Evolutionary conservation across 1,140 invertebrate species (phyloP).

Genomic region (Drosophila repleta): DNA sequence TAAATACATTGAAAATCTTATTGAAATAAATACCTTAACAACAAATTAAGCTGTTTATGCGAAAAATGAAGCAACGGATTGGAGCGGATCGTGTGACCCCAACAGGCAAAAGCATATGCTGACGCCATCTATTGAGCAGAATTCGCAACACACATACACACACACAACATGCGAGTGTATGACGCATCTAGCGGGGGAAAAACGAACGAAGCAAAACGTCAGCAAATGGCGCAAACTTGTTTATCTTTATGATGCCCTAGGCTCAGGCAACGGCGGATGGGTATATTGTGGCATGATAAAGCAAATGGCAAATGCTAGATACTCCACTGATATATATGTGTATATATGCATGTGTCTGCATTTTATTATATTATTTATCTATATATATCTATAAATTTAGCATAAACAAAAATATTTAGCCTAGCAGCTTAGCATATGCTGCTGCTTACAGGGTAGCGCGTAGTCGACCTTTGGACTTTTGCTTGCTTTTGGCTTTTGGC

Average conservation of each 20-base stretch:
- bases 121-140: conserved; percentile 37
- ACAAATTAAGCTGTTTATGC: conserved; percentile 65
- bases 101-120: conserved; percentile 15
- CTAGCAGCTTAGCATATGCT: background rate
- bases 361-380: too few relatives aligned
- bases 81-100: background rate
- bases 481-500: background rate
- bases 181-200: conserved; percentile 30
- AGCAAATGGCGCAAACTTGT: conserved; percentile 35
- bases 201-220: conserved; percentile 31
- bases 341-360: too few relatives aligned
- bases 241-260: conserved; percentile 28
- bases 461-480: background rate
- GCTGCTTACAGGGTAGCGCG: background rate
- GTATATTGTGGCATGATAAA: background rate
- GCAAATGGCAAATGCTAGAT: background rate
- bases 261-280: background rate
- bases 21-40: conserved; percentile 14
- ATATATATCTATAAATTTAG: too few relatives aligned
- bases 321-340: too few relatives aligned
- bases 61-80: conserved; percentile 44
- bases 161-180: background rate
- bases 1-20: conserved; percentile 11
- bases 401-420: too few relatives aligned
- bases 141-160: conserved; percentile 12